Evolutionary conservation across 2,113 vertebrate genomes (phyloP), one percentile per base, ranked within the genome.

Genomic region (Oostethus manadensis): DNA sequence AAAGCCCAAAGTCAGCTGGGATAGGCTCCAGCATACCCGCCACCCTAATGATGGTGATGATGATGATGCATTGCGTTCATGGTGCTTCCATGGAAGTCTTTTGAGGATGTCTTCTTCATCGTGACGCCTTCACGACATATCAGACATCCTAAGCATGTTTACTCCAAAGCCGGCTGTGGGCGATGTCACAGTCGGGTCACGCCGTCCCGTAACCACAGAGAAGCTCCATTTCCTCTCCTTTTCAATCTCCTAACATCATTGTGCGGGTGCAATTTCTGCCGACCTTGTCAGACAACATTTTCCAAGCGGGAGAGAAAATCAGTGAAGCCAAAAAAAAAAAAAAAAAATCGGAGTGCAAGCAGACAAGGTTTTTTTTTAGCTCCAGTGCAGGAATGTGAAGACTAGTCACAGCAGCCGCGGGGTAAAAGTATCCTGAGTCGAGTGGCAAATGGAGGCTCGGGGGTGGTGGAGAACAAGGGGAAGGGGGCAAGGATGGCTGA

Each of bases 261-360:
- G 62, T 65, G 58, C 66, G n/a, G 70, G 60, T 60, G 65, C 63
- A 64, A 84, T 79, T 78, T 83, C 60, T 38, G 58, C 40, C 49
- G 54, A 89, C 78, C 77, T 74, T 83, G 76, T 79, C 74, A 74
- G 58, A 73, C 64, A 65, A 71, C 35, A 71, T 78, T 77, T 76
- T 62, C 62, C 33, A 66, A 46, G 73, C 48, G 42, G 15, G 23
- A 53, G 56, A 60, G 38, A 60, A n/a, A 61, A 69, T 66, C 35
- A 66, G 48, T 64, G 22, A 51, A 44, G 64, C 57, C 46, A 53
- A 66, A 64, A 55, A 33, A 33, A 8, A 33, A 33, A 7, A 33
- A 33, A 7, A 33, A 3, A 70, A 68, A 66, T 78, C 56, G 42
- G 62, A 59, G 64, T 61, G 65, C n/a, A n/a, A n/a, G n/a, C 47